Evolutionary conservation across 2,888 invertebrate genomes (phyloP), one percentile per base, ranked within the genome.

Genomic region (Tetragonula carbonaria): DNA sequence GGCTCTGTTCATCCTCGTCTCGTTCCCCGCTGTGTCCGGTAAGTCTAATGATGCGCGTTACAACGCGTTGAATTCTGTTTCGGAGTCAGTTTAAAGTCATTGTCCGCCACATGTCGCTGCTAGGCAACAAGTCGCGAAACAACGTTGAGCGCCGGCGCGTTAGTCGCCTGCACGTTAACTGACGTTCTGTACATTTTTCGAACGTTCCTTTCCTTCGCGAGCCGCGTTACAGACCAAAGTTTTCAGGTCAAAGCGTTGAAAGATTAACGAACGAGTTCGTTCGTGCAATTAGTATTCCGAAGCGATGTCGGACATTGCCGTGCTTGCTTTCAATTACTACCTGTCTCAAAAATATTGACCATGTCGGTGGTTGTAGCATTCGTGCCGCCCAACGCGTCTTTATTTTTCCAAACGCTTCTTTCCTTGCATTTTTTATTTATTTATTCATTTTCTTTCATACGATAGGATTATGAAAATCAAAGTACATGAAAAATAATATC

Each of bases 121-220:
- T 92, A 93, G 92, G 94, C 94, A 94, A 94, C 94, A 94, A 94
- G 93, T 93, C 90, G 81, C 81, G 86, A 84, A 85, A 79, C 86
- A 90, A 91, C 91, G 92, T 91, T 85, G 84, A 91, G 92, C 93
- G 92, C 93, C 92, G 93, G 93, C 93, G 93, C 93, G 90, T 84
- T 87, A 73, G 71, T 76, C 82, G 81, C 79, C 67, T 78, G 53
- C 72, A 72, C 78, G 76, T 78, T 74, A 18, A 70, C 55, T 74
- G 82, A 77, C 82, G 82, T 84, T 74, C 70, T 50, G 74, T 80
- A 84, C 82, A 73, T 62, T 63, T 77, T 74, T 83, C 78, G 71
- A 86, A 87, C 76, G 51, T 76, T 72, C 50, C 55, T 76, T 72
- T 50, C 55, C 76, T 38, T 51, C 63, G n/a, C 70, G 14, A 59